A percentile compares a stretch with the other conserved stretches of the same genome.
These are phyloP conservation scores for Euplagia quadripunctaria DNA, from an alignment of 2,888 invertebrate species.

Conservation along the genomic window DNA sequence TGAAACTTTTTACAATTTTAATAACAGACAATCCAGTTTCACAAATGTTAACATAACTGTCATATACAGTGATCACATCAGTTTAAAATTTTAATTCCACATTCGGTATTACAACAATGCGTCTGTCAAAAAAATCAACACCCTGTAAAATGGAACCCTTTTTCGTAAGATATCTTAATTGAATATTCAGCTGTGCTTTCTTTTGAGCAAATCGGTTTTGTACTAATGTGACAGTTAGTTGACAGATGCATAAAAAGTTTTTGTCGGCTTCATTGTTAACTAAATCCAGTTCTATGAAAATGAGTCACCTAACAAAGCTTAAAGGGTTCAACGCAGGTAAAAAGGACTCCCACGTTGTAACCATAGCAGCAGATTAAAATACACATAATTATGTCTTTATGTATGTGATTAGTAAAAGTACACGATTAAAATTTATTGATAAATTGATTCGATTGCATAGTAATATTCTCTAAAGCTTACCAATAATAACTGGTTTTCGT, in stretches of 20 bases:
- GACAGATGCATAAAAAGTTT: slow-evolving; percentile 70
- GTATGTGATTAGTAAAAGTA: neutral
- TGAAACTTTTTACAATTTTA: slow-evolving; percentile 19
- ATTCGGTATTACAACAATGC: slow-evolving; percentile 64
- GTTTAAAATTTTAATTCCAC: slow-evolving; percentile 64
- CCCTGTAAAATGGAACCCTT: slow-evolving; percentile 14
- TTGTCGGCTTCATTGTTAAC: slow-evolving; percentile 65
- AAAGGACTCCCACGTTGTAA: slow-evolving; percentile 59
- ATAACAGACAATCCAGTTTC: slow-evolving; percentile 58
- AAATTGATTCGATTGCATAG: too few species aligned
- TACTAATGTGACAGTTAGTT: slow-evolving; percentile 81
- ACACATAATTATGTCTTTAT: neutral
- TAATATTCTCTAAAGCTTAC: too few species aligned
- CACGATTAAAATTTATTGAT: too few species aligned
- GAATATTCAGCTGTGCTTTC: slow-evolving; percentile 74
- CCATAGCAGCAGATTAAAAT: slow-evolving; percentile 16
- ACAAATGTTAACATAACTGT: slow-evolving; percentile 49
- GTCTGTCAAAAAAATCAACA: slow-evolving; percentile 69
- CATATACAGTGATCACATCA: slow-evolving; percentile 58
- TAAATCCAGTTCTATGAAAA: slow-evolving; percentile 60
- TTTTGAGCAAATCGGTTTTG: slow-evolving; percentile 72
- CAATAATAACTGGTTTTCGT: too few species aligned
- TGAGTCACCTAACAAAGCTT: slow-evolving; percentile 63
- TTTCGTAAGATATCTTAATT: slow-evolving; percentile 68
- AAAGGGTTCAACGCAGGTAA: slow-evolving; percentile 72